These are phyloP conservation scores for Alethe diademata DNA, from an alignment of 2,113 vertebrate species.

Conservation along the genomic window DNA sequence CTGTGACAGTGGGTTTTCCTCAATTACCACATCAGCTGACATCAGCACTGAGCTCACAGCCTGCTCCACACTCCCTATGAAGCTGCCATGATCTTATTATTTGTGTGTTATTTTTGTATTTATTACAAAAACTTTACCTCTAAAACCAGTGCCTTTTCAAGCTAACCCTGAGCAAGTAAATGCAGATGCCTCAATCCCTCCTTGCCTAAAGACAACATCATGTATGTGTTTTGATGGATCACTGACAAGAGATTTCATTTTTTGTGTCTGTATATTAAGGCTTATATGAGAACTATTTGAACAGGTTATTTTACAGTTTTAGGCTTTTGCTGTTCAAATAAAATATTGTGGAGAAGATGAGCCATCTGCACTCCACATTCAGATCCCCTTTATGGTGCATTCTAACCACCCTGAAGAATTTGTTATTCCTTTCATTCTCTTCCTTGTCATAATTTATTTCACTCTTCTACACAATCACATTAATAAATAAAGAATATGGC, in stretches of 20 bases:
- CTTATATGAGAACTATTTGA: background rate
- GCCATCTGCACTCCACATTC: background rate
- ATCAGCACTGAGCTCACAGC: background rate
- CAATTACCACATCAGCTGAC: slow-evolving; percentile 31
- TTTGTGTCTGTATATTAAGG: background rate
- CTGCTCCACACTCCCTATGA: background rate
- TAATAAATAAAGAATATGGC: background rate
- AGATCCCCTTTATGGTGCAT: background rate
- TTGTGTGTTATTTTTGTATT: background rate
- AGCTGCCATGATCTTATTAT: background rate
- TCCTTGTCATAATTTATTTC: background rate
- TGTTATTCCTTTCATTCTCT: background rate
- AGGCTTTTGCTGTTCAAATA: background rate
- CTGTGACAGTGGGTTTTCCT: background rate
- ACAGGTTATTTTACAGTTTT: background rate
- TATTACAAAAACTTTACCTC: background rate
- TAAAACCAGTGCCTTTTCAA: background rate
- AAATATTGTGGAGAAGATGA: background rate
- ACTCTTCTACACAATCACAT: background rate
- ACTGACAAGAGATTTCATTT: background rate
- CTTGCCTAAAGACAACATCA: background rate
- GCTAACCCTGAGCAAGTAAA: background rate
- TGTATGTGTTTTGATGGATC: background rate
- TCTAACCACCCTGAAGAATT: background rate
- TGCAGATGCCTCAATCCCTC: background rate